These are phyloP conservation scores for Pantherophis guttatus DNA, from an alignment of 2,113 vertebrate species.

Conservation along the genomic window DNA sequence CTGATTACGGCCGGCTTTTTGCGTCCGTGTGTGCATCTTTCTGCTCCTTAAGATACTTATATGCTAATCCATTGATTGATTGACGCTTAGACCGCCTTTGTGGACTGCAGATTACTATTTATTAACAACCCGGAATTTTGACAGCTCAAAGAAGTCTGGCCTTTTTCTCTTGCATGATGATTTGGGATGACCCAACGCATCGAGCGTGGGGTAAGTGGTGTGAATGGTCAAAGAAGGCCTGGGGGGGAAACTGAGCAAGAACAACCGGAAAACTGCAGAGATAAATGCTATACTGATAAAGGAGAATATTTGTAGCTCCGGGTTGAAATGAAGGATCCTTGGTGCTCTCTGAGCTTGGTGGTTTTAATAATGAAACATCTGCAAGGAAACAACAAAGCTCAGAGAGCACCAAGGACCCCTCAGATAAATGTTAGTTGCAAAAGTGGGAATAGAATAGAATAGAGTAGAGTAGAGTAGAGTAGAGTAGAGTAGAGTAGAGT, in stretches of 20 bases:
- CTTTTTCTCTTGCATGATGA: conserved; percentile 23
- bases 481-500: too few species aligned
- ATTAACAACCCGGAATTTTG: conserved; percentile 49
- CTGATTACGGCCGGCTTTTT: conserved; percentile 48
- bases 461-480: too few species aligned
- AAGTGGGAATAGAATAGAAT: too few species aligned
- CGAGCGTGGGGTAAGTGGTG: not conserved
- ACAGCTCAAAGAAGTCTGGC: conserved; percentile 5
- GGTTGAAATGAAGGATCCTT: not conserved
- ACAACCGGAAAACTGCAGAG: not conserved
- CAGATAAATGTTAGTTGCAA: not conserved
- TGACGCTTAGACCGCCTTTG: conserved; percentile 42
- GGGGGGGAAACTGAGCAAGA: not conserved
- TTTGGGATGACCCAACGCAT: conserved; percentile 27
- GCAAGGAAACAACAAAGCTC: not conserved
- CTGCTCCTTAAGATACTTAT: conserved; percentile 48
- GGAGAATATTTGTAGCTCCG: not conserved
- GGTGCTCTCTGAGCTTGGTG: not conserved
- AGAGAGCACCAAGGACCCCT: not conserved
- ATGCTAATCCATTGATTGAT: conserved; percentile 42
- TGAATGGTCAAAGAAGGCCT: conserved; percentile 22
- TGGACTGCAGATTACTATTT: conserved; percentile 39
- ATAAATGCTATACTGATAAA: not conserved
- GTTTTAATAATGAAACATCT: not conserved
- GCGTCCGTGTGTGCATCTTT: not conserved